Evolutionary conservation across 2,113 vertebrate species (phyloP).

Genomic region (Pluvianellus socialis): DNA sequence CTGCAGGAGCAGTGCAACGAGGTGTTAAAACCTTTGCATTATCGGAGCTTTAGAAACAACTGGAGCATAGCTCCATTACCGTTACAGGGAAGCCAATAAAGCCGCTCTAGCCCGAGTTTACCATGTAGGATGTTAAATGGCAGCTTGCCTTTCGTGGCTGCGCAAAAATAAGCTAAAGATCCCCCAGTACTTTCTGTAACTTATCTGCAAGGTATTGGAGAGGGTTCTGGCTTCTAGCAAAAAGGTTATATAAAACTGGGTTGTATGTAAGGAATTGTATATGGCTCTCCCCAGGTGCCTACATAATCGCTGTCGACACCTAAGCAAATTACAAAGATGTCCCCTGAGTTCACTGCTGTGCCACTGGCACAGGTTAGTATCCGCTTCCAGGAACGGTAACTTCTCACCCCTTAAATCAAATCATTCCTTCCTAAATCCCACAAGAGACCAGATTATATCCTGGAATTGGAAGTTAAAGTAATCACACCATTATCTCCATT

Average conservation of each 20-base stretch:
- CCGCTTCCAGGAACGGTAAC: background rate
- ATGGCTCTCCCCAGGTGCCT: background rate
- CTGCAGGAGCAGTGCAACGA: background rate
- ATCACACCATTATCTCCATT: background rate
- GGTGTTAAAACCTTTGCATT: background rate
- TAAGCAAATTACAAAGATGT: background rate
- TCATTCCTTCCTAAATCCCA: background rate
- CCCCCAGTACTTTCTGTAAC: background rate
- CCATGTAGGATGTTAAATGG: background rate
- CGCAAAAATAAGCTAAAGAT: background rate
- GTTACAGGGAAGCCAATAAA: background rate
- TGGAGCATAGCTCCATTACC: background rate
- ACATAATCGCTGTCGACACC: background rate
- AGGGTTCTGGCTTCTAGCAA: background rate
- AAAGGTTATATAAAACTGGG: background rate
- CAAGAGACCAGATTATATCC: background rate
- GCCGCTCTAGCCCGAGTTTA: accelerated
- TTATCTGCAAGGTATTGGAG: background rate
- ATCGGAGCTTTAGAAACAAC: background rate
- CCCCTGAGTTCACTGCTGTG: background rate
- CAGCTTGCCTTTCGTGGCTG: background rate
- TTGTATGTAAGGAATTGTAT: background rate
- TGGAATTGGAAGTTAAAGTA: background rate
- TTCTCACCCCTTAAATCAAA: background rate
- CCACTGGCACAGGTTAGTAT: no score